Conservation (phyloP, 2,113 vertebrate genomes). For the Diphyllodes magnificus region DNA sequence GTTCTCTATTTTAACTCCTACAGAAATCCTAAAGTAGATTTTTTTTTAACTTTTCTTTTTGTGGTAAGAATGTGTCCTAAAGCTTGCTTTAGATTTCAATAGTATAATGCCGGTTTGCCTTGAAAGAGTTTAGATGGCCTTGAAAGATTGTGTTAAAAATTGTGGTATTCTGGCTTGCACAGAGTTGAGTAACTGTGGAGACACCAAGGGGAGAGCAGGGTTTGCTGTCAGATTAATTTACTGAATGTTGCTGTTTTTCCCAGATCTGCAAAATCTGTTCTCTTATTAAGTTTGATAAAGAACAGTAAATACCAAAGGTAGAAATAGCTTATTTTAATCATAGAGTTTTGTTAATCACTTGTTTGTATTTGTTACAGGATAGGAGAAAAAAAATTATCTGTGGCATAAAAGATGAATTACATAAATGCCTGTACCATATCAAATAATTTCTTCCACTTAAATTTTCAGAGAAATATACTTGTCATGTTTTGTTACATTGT, state of each 20-base stretch:
- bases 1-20: background rate
- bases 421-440: conserved; percentile 42
- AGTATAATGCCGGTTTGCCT: background rate
- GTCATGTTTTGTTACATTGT: conserved; percentile 55
- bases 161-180: background rate
- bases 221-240: background rate
- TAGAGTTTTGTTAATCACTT: conserved; percentile 15
- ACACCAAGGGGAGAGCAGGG: conserved; percentile 4
- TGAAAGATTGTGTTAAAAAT: background rate
- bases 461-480: conserved; percentile 57
- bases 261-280: conserved; percentile 6
- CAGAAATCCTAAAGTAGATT: background rate
- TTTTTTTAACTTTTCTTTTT: background rate
- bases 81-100: background rate
- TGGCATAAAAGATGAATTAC: conserved; percentile 53
- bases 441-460: conserved; percentile 53
- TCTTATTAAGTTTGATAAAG: background rate
- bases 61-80: background rate
- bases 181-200: background rate
- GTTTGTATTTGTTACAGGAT: conserved; percentile 19
- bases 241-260: background rate
- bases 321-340: conserved; percentile 19
- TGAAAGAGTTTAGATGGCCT: background rate
- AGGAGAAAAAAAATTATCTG: conserved; percentile 28
- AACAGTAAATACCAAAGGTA: background rate